phyloP scores from a whole-genome alignment of 2,113 vertebrate genomes.

The Cyphomyrus discorhynchus region DNA sequence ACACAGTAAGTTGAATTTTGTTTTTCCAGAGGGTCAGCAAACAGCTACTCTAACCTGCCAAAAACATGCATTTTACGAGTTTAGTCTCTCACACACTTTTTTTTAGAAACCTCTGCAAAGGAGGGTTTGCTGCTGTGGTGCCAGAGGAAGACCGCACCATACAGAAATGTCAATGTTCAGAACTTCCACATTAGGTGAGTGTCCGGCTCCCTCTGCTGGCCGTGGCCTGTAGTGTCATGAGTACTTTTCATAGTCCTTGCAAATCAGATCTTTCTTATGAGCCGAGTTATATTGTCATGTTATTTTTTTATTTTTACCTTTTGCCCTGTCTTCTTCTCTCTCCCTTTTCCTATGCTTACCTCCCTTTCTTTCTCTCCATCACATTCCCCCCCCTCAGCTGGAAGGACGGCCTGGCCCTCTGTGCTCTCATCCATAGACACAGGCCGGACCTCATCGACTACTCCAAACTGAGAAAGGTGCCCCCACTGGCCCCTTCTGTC shows the following conservation, averaged over 20 bases:
- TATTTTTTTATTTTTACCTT: neutral
- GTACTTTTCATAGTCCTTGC: neutral
- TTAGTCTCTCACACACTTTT: neutral
- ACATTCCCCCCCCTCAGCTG: conserved; percentile 49
- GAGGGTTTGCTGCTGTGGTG: conserved; percentile 22
- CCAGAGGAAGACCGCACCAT: conserved; percentile 19
- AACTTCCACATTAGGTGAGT: conserved; percentile 74
- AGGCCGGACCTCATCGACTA: conserved; percentile 74
- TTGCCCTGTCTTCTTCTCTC: neutral
- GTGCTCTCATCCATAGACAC: conserved; percentile 72
- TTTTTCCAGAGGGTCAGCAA: neutral
- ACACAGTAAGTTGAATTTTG: neutral
- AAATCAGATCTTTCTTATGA: neutral
- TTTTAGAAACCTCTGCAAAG: conserved; percentile 31
- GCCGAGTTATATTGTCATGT: neutral
- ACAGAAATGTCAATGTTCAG: conserved; percentile 52
- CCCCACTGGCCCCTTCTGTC: neutral
- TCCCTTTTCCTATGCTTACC: neutral
- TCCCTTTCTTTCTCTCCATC: neutral
- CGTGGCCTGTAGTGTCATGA: neutral
- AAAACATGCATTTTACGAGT: neutral
- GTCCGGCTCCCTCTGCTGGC: neutral
- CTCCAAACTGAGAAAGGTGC: conserved; percentile 71
- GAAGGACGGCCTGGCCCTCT: conserved; percentile 75
- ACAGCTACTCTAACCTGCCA: neutral